A percentile compares a stretch with the other conserved stretches of the same genome.
phyloP scores from a whole-genome alignment of 2,888 invertebrate species.

The Synanthedon tipuliformis region DNA sequence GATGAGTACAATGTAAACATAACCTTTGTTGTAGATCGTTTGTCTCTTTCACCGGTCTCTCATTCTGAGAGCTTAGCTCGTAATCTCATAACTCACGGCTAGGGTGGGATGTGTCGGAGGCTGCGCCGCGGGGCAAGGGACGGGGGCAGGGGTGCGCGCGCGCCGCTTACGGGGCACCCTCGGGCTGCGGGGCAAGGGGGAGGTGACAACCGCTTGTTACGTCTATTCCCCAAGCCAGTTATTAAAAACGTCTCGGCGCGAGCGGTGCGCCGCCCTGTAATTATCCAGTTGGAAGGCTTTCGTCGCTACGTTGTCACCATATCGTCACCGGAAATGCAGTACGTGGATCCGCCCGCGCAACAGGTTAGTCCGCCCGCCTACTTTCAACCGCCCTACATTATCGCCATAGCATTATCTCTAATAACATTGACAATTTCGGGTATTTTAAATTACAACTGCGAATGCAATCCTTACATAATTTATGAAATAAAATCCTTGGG shows the following conservation, averaged over 20 bases:
- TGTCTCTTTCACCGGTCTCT: slow-evolving; percentile 30
- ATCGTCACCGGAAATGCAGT: slow-evolving; percentile 60
- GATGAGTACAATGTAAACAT: slow-evolving; percentile 27
- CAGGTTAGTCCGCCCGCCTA: slow-evolving; percentile 63
- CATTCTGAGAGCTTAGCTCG: slow-evolving; percentile 20
- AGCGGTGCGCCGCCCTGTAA: slow-evolving; percentile 69
- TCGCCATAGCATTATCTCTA: slow-evolving; percentile 15
- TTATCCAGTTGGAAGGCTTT: slow-evolving; percentile 55
- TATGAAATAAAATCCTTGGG: too few relatives aligned
- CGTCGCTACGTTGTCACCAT: slow-evolving; percentile 46
- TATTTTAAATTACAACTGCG: neutral
- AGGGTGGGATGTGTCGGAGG: slow-evolving; percentile 51
- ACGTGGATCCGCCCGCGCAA: slow-evolving; percentile 66
- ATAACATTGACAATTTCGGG: neutral
- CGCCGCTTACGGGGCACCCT: slow-evolving; percentile 26
- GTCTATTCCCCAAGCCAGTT: slow-evolving; percentile 69
- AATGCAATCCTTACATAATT: neutral
- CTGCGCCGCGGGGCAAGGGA: slow-evolving; percentile 31
- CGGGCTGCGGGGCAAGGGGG: slow-evolving; percentile 47
- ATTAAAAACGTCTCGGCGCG: slow-evolving; percentile 72
- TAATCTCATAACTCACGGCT: slow-evolving; percentile 58
- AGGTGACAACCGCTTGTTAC: slow-evolving; percentile 71
- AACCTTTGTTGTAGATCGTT: slow-evolving; percentile 24
- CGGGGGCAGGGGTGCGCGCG: slow-evolving; percentile 33
- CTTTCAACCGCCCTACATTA: slow-evolving; percentile 24